phyloP scores from a whole-genome alignment of 2,113 vertebrate genomes.

The Melanocharis versteri region DNA sequence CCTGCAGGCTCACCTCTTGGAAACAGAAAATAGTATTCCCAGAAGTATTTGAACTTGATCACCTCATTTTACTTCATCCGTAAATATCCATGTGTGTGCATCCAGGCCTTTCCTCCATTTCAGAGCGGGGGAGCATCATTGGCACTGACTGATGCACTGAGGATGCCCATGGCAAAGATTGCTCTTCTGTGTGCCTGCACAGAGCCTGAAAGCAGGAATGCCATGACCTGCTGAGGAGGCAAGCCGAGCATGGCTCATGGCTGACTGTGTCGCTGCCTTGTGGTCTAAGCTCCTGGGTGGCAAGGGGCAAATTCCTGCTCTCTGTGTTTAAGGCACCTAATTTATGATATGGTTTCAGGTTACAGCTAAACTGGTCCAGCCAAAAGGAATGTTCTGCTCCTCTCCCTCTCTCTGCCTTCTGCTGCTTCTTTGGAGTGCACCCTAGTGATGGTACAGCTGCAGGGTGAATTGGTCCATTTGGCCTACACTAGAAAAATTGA shows the following conservation, averaged over 20 bases:
- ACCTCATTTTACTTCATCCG: background rate
- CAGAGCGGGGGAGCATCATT: background rate
- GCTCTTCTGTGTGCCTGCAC: background rate
- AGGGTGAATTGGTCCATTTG: background rate
- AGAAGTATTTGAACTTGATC: background rate
- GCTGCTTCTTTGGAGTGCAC: background rate
- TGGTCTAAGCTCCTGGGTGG: background rate
- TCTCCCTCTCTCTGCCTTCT: background rate
- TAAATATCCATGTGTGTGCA: background rate
- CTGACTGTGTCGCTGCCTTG: background rate
- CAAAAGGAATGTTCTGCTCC: background rate
- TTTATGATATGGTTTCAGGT: background rate
- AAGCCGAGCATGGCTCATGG: background rate
- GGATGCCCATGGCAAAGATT: background rate
- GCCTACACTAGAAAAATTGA: background rate
- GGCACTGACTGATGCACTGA: accelerated
- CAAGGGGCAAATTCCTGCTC: background rate
- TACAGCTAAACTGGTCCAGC: background rate
- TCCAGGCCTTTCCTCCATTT: background rate
- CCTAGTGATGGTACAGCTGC: background rate
- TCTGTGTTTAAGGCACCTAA: background rate
- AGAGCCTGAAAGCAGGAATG: background rate
- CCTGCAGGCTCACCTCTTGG: background rate
- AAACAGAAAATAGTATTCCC: background rate
- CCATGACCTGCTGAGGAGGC: background rate